Percentiles rank a stretch among this genome's conserved stretches.
phyloP scores from a whole-genome alignment of 2,113 vertebrate species.

The Cnemophilus loriae region DNA sequence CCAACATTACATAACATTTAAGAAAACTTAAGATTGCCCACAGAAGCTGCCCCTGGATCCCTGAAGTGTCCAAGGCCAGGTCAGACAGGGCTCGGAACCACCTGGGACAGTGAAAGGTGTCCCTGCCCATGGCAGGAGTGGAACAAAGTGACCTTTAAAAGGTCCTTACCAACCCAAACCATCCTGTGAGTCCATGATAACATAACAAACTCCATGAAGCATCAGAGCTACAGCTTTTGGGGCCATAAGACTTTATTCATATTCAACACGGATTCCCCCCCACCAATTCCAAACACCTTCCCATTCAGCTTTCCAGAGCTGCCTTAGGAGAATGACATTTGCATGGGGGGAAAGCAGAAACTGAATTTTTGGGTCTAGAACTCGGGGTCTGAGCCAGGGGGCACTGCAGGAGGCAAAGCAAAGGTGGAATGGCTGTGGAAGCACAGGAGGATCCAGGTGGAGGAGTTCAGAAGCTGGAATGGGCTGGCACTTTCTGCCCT shows the following conservation, averaged over 20 bases:
- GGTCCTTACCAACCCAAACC: neutral
- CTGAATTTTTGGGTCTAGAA: neutral
- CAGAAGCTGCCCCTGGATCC: neutral
- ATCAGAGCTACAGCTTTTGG: neutral
- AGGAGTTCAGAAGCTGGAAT: neutral
- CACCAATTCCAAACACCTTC: neutral
- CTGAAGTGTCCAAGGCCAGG: neutral
- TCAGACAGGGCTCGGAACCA: neutral
- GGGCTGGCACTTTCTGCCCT: neutral
- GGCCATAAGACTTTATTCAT: neutral
- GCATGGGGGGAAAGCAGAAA: neutral
- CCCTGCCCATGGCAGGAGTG: neutral
- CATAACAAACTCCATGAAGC: neutral
- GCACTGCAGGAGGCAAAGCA: neutral
- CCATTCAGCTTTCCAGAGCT: neutral
- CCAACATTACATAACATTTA: neutral
- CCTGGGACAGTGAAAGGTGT: neutral
- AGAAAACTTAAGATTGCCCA: neutral
- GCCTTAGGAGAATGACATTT: neutral
- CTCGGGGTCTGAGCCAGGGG: neutral
- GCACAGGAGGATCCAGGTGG: accelerated
- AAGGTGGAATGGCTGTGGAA: neutral
- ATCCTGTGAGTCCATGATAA: too few species aligned
- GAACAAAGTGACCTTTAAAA: neutral
- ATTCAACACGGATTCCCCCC: neutral